Percentiles rank a stretch among this genome's conserved stretches.
Conservation (phyloP, 2,888 invertebrate species). For the Plebejus argus region DNA sequence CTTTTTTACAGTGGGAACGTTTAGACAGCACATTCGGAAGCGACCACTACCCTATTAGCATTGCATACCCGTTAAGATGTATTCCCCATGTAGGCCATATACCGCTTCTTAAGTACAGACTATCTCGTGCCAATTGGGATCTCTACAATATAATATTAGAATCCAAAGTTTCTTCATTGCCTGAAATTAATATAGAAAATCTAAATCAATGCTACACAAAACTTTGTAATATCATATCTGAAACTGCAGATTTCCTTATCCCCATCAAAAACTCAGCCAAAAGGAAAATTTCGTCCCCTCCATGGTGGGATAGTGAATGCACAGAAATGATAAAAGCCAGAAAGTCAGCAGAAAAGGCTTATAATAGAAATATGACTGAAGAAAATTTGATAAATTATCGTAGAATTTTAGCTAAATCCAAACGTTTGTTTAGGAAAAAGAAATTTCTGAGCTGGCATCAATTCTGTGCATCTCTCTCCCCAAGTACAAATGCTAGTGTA, state of each 20-base stretch:
- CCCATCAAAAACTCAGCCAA: background rate
- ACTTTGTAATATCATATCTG: background rate
- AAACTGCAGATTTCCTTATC: background rate
- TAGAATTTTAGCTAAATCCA: background rate
- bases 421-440: background rate
- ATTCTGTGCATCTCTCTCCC: background rate
- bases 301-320: background rate
- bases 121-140: no score
- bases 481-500: no score
- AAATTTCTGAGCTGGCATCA: background rate
- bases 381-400: background rate
- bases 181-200: background rate
- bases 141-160: no score
- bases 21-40: no score
- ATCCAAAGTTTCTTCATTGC: background rate
- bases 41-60: no score
- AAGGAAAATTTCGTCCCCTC: background rate
- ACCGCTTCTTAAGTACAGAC: no score
- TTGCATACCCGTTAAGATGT: no score
- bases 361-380: background rate
- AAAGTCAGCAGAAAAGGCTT: background rate
- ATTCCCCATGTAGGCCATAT: no score
- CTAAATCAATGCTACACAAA: background rate
- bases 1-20: no score
- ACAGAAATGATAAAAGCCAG: background rate